phyloP scores from a whole-genome alignment of 2,113 vertebrate species.

The Atractosteus spatula region DNA sequence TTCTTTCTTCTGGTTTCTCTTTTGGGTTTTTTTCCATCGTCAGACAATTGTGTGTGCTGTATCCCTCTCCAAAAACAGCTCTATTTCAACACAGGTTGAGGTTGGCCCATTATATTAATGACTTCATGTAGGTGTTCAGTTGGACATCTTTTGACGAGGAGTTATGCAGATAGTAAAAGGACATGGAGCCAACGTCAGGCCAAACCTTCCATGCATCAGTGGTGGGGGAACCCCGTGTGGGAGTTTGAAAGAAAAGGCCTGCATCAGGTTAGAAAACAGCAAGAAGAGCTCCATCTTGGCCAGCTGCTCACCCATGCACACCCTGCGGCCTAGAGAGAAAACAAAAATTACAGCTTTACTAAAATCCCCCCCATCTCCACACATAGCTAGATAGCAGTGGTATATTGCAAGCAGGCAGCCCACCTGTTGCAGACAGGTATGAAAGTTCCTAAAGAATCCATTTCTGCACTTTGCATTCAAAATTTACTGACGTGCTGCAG shows the following conservation, averaged over 20 bases:
- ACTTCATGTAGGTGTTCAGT: background rate
- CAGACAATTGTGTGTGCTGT: too few species aligned
- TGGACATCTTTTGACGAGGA: slow-evolving; percentile 31
- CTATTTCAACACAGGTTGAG: too few species aligned
- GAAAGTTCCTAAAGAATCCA: background rate
- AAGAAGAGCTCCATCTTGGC: slow-evolving; percentile 96
- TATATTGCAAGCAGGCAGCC: too few species aligned
- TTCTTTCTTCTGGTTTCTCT: too few species aligned
- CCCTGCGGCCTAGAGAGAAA: slow-evolving; percentile 75
- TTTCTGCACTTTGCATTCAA: too few species aligned
- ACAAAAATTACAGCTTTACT: background rate
- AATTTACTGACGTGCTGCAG: too few species aligned
- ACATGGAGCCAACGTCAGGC: slow-evolving; percentile 82
- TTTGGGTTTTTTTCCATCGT: too few species aligned
- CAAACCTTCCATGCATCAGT: slow-evolving; percentile 79
- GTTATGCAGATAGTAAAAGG: slow-evolving; percentile 68
- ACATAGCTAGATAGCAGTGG: too few species aligned
- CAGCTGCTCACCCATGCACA: slow-evolving; percentile 94
- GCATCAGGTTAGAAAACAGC: slow-evolving; percentile 80
- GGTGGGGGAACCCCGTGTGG: slow-evolving; percentile 71
- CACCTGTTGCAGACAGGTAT: background rate
- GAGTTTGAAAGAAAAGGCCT: slow-evolving; percentile 78
- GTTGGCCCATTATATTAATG: too few species aligned
- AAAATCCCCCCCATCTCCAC: too few species aligned
- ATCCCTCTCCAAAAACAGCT: too few species aligned